Conservation (phyloP, 2,888 invertebrate species). For the Noctua janthe region DNA sequence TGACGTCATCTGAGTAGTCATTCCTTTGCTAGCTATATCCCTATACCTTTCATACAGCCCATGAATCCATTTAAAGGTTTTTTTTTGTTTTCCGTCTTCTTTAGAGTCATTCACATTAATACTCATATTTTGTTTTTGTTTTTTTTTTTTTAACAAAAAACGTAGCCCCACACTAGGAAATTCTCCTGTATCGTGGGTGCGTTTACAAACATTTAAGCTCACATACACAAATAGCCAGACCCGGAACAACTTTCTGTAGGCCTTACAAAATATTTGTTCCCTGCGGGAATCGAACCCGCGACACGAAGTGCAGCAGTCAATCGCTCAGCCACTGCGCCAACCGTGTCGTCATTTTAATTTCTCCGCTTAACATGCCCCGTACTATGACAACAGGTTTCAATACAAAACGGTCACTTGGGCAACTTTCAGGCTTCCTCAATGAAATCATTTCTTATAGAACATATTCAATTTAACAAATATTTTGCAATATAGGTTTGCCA, state of each 20-base stretch:
- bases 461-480: not conserved
- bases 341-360: too few relatives aligned
- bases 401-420: not conserved
- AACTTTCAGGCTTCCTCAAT: not conserved
- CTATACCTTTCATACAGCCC: not conserved
- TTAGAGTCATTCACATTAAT: not conserved
- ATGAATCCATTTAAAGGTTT: not conserved
- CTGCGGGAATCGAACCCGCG: too few relatives aligned
- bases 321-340: too few relatives aligned
- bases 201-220: too few relatives aligned
- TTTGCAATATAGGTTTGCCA: not conserved
- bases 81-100: not conserved
- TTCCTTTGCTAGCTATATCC: not conserved
- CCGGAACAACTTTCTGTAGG: too few relatives aligned
- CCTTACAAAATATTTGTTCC: too few relatives aligned
- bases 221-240: too few relatives aligned
- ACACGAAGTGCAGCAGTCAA: too few relatives aligned
- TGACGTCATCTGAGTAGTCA: not conserved
- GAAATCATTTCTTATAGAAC: not conserved
- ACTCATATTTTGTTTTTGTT: too few relatives aligned
- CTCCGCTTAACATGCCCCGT: not conserved
- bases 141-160: too few relatives aligned
- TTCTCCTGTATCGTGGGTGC: too few relatives aligned
- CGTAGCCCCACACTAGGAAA: too few relatives aligned
- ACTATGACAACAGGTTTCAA: not conserved